Base-by-base conservation (phyloP, 2,113 vertebrate species). In the Nannobrachium achirus region DNA sequence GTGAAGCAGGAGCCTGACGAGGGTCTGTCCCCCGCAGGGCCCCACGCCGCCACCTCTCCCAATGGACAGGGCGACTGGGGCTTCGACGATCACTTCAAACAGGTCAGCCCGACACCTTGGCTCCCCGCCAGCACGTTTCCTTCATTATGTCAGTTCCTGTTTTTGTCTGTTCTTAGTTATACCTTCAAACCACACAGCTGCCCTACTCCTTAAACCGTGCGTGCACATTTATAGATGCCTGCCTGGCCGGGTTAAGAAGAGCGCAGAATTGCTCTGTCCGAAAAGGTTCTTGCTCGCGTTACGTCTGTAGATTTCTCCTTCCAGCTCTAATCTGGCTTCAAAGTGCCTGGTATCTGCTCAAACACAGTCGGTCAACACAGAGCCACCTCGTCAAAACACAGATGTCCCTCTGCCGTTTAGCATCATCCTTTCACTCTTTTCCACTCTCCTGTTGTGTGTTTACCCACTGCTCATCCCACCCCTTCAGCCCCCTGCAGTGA, bases 1-100 rank as follows among this genome's bases (percentile, higher is more conserved):
- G 93, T 93, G 69, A 95, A 93, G 76, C 94, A 97, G 83, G 95
- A 98, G 76, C 95, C 92, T 16, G 93, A 95, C 44, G 95, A 96
- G 63, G 86, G 92, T 45, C 65, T 88, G 44, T 93, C 91, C 39
- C 92, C 94, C 1, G 94, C 87, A 1, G 91, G 83, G 1, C 88
- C 86, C 10, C 88, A 92, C 0, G 91, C 90, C 1, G 77, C 89
- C 0, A 46, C 89, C 14, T 92, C 94, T 10, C 80, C 93, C 0
- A 89, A 94, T 0, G 93, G 91, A 41, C 95, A 93, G 39, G 91
- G 92, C 0, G 89, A 84, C 81, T 98, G 96, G 95, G 90, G 90
- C 65, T 89, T 92, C 77, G 96, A 98, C 0, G 95, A 98, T 63
- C 95, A 94, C 66, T 94, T 96, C 82, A 96, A 95, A 87, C 95